Conservation (phyloP, 2,797 vertebrate species). For the Hozukius guyotensis region DNA sequence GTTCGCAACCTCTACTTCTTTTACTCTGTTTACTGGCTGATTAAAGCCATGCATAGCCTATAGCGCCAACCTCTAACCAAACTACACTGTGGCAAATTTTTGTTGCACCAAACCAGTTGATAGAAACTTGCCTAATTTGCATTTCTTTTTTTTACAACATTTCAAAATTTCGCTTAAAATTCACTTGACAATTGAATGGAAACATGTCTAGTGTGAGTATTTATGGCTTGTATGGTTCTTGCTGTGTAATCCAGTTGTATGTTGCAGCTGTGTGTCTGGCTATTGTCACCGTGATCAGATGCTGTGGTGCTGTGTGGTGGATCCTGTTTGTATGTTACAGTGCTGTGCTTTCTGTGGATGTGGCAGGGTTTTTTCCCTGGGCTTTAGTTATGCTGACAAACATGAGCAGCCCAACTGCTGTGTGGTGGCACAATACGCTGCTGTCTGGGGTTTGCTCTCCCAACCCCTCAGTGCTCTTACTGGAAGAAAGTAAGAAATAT, state of each 20-base stretch:
- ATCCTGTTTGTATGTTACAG: neutral
- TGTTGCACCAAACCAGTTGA: no score
- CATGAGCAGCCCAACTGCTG: constrained; percentile 49
- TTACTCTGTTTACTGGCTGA: no score
- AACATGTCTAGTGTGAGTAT: constrained; percentile 1
- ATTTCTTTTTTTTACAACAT: no score
- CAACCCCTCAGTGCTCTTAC: constrained; percentile 35
- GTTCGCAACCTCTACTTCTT: neutral
- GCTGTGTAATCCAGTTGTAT: constrained; percentile 15
- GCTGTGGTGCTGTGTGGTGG: constrained; percentile 20
- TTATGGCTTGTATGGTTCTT: constrained; percentile 9
- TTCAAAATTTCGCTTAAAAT: neutral
- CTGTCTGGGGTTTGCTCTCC: constrained; percentile 58
- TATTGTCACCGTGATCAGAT: constrained; percentile 10
- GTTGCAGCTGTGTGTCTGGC: constrained; percentile 1
- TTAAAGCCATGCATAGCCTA: no score
- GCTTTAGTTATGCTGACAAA: constrained; percentile 61
- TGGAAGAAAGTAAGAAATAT: constrained; percentile 63
- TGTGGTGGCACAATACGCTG: constrained; percentile 47
- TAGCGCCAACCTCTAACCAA: no score
- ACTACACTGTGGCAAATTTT: no score
- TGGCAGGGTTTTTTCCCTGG: constrained; percentile 77
- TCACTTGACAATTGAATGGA: neutral
- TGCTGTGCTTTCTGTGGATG: constrained; percentile 64
- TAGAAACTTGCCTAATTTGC: no score